A percentile compares a stretch with the other conserved stretches of the same genome.
Conservation (phyloP, 2,797 vertebrate species). For the Sebastes nivosus region DNA sequence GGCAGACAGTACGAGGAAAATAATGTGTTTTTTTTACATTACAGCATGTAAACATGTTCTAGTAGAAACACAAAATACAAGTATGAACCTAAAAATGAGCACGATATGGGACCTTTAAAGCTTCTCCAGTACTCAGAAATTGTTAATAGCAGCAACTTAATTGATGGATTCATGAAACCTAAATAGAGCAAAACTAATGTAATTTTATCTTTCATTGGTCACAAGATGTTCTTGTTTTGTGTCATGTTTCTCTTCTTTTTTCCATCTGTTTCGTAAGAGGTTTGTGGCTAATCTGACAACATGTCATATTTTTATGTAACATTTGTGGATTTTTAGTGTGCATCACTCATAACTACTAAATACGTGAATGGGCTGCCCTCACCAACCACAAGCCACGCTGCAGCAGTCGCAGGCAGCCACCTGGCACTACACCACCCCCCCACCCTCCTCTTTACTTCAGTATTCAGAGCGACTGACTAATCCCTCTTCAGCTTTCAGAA, state of each 20-base stretch:
- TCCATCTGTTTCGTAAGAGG: not conserved
- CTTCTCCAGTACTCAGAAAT: not conserved
- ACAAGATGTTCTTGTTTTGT: not conserved
- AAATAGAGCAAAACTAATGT: not conserved
- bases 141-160: not conserved
- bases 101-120: not conserved
- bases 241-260: not conserved
- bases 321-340: conserved; percentile 15
- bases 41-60: too few relatives aligned
- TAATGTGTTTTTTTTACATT: too few relatives aligned
- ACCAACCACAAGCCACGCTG: conserved; percentile 49
- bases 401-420: not conserved
- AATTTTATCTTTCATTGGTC: not conserved
- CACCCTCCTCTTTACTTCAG: not conserved
- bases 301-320: not conserved
- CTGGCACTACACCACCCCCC: not conserved
- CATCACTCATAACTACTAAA: conserved; percentile 10
- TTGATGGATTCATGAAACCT: not conserved
- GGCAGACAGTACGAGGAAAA: too few relatives aligned
- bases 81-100: too few relatives aligned
- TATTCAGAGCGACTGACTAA: conserved; percentile 45
- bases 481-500: conserved; percentile 35
- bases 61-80: too few relatives aligned
- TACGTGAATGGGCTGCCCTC: conserved; percentile 14
- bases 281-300: not conserved